Base-by-base conservation (phyloP, 1,140 invertebrate species). In the Druon quercuslanigerum region DNA sequence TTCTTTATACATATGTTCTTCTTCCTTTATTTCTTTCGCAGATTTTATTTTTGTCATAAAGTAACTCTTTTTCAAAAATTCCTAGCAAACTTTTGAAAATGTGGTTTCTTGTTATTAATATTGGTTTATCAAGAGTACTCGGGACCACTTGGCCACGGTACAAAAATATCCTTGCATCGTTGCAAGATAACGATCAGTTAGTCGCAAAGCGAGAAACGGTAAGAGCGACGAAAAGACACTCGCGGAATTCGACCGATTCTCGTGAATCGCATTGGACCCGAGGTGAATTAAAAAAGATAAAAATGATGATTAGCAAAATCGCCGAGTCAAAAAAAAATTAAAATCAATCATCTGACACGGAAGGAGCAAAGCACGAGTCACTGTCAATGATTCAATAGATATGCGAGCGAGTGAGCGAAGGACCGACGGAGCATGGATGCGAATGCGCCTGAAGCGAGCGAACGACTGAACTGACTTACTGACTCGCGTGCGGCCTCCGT, bases 391-490 rank as follows among this genome's bases (percentile, higher is more conserved):
- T 40, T 56, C 7, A 46, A 46, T 46, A 7, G 0, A 46, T 46
- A 46, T 19, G 3, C 9, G 4, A 40, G 60, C 16, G 14, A 40
- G 57, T 19, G 7, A 25, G 52, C 52, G n/a, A 54, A 25, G 20
- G 40, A 66, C 60, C 60, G 60, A 33, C 60, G 40, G 40, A 66
- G n/a, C 13, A 13, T 66, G 60, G 60, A 66, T 66, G 33, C 60
- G 60, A 66, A 20, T 66, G 25, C 60, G 60, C 60, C 60, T 66
- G 60, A 66, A 66, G 60, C 60, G 60, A 66, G 60, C 60, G 60
- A 66, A 66, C 60, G 60, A 66, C 60, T 66, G 60, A 66, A 66
- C 60, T 66, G 60, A 66, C 60, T 66, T 66, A 66, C 60, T 66
- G 25, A 66, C 60, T 66, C 60, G 60, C 60, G 60, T 66, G 60